Evolutionary conservation across 2,113 vertebrate species (phyloP), one percentile per base, ranked within the genome.

Genomic region (Alces alces): DNA sequence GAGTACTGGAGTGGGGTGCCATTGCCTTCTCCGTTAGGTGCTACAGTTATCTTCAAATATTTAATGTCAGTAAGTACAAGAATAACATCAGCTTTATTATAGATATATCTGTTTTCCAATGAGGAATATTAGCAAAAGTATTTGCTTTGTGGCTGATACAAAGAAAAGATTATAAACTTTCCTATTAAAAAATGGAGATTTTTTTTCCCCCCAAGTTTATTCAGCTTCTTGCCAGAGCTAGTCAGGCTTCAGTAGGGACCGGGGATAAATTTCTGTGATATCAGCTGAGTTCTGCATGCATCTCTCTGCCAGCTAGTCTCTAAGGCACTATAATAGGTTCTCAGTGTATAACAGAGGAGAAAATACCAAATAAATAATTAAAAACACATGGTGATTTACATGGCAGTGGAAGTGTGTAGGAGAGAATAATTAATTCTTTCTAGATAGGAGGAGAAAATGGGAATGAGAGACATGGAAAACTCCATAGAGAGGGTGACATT

Each of bases 181-280:
- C 36, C 13, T 89, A 12, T 73, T 23, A 15, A 94, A 89, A 96
- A 94, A 76, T 87, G 73, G 43, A 89, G 25, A 43, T 27, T 33
- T 52, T 33, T 52, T 66, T 39, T 36, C 0, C 10, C 33, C 33
- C 21, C 21, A 85, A 19, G 50, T 83, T 93, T 92, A 43, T 87
- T 92, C 39, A 91, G 2, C 85, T 85, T 96, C 54, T 90, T 95
- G 23, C 45, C 45, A 84, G 64, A 93, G 52, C 57, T 92, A 76
- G 80, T 66, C 83, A 82, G 52, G 47, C 30, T 87, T 12, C 82
- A 23, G 21, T 92, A 70, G 58, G 94, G 27, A 89, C 54, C 36
- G 19, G n/a, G 52, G 89, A 76, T 94, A 80, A 11, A 57, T 94
- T 93, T 94, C 70, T 96, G 61, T 96, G 79, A 15, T 85, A n/a